These are phyloP conservation scores for Rhizomys pruinosus DNA, from an alignment of 2,113 vertebrate genomes.

Conservation along the genomic window DNA sequence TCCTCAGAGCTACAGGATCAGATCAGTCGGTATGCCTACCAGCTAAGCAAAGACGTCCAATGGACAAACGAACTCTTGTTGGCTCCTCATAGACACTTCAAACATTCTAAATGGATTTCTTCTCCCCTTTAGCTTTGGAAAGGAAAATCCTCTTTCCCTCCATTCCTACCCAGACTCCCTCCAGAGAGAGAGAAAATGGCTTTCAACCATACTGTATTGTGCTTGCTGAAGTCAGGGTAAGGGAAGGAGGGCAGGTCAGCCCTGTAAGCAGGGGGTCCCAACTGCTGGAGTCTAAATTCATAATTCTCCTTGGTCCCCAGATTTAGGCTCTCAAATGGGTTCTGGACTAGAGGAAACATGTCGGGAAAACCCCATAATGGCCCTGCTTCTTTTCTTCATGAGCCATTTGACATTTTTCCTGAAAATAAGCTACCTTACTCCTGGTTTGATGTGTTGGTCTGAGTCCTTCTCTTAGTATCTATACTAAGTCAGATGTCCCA, in stretches of 20 bases:
- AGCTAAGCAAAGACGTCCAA: neutral
- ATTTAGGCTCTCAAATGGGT: neutral
- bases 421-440: neutral
- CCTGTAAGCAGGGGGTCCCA: neutral
- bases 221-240: neutral
- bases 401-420: neutral
- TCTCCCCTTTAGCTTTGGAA: neutral
- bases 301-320: no score
- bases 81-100: neutral
- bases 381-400: neutral
- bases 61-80: neutral
- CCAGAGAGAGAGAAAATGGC: neutral
- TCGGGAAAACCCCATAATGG: neutral
- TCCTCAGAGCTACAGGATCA: neutral
- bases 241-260: no score
- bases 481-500: neutral
- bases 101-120: neutral
- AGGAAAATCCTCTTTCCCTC: neutral
- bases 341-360: neutral
- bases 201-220: neutral
- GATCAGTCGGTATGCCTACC: neutral
- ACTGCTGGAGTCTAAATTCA: neutral
- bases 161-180: no score
- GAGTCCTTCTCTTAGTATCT: neutral
- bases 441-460: neutral